phyloP scores from a whole-genome alignment of 1,140 invertebrate species.

The Drosophila rufa region DNA sequence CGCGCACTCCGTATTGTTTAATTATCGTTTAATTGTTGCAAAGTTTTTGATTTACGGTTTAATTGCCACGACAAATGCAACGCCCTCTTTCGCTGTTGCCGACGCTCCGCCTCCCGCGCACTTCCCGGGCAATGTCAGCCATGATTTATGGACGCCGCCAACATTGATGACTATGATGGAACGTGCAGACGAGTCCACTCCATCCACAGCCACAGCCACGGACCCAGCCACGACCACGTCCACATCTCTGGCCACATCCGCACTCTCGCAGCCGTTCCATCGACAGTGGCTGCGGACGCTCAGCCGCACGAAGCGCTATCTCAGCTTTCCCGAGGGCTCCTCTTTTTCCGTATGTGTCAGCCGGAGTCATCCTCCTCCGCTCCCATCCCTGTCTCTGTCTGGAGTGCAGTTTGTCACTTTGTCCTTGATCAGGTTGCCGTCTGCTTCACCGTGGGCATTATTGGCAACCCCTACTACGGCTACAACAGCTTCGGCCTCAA shows the following conservation, averaged over 20 bases:
- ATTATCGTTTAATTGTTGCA: slow-evolving; percentile 83
- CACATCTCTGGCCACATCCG: slow-evolving; percentile 11
- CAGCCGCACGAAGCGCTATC: slow-evolving; percentile 79
- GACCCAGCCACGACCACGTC: slow-evolving; percentile 10
- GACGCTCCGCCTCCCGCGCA: slow-evolving; percentile 2
- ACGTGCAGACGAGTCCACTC: slow-evolving; percentile 49
- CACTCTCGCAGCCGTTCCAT: slow-evolving; percentile 23
- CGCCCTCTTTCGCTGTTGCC: slow-evolving; percentile 23
- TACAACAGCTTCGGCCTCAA: slow-evolving; percentile 86
- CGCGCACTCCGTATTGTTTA: slow-evolving; percentile 71
- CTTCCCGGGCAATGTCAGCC: slow-evolving; percentile 25
- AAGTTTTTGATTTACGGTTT: slow-evolving; percentile 84
- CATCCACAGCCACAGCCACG: slow-evolving; percentile 24
- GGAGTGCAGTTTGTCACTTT: slow-evolving; percentile 29
- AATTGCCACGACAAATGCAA: slow-evolving; percentile 74
- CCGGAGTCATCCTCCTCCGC: slow-evolving; percentile 6
- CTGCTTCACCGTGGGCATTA: slow-evolving; percentile 81
- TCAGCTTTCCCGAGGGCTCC: slow-evolving; percentile 85
- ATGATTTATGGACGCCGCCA: slow-evolving; percentile 66
- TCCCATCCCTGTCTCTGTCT: neutral
- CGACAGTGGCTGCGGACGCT: slow-evolving; percentile 45
- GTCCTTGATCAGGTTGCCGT: slow-evolving; percentile 68
- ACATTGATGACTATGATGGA: slow-evolving; percentile 74
- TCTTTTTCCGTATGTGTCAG: slow-evolving; percentile 77
- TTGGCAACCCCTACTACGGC: slow-evolving; percentile 77